Percentiles rank a stretch among this genome's conserved stretches.
These are phyloP conservation scores for Deilephila elpenor DNA, from an alignment of 2,888 invertebrate genomes.

Conservation along the genomic window DNA sequence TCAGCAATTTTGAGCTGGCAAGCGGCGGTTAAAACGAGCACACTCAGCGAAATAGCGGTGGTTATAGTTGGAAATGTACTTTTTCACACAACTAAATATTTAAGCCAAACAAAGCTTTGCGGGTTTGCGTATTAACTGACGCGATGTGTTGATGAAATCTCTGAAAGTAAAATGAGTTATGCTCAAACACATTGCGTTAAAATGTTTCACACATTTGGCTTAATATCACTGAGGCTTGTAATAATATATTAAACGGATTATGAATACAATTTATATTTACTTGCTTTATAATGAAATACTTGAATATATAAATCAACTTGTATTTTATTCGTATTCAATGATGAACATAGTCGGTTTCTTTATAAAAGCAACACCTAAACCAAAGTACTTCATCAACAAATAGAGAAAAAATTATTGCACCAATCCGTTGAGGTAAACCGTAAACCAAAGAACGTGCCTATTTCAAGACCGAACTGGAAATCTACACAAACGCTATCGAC, in stretches of 20 bases:
- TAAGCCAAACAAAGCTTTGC: slow-evolving; percentile 29
- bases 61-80: slow-evolving; percentile 10
- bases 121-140: slow-evolving; percentile 13
- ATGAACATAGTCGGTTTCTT: neutral
- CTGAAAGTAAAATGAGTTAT: neutral
- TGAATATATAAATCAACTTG: neutral
- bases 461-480: neutral
- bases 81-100: slow-evolving; percentile 27
- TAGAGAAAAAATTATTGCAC: neutral
- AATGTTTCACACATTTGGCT: neutral
- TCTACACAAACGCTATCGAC: slow-evolving; percentile 10
- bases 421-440: neutral
- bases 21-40: slow-evolving; percentile 9
- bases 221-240: too few relatives aligned
- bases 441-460: slow-evolving; percentile 14
- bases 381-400: neutral
- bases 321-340: neutral
- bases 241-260: too few relatives aligned
- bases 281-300: too few relatives aligned
- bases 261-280: too few relatives aligned
- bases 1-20: slow-evolving; percentile 13
- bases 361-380: neutral
- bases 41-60: slow-evolving; percentile 2
- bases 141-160: slow-evolving; percentile 1
- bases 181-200: neutral